Conservation (phyloP, 2,113 vertebrate species). For the Microtus ochrogaster region DNA sequence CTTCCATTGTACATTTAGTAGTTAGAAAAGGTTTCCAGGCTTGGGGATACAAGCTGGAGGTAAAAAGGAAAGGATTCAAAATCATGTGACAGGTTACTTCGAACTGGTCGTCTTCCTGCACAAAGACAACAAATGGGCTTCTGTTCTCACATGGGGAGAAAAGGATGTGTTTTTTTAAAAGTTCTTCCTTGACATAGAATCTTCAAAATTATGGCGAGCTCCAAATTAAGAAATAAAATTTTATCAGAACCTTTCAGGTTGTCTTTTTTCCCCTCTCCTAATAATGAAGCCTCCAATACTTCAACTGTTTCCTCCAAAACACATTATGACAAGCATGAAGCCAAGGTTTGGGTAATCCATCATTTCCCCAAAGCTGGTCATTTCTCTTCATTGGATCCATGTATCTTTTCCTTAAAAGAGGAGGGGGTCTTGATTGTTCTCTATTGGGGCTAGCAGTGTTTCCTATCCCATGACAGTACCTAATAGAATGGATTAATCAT, state of each 20-base stretch:
- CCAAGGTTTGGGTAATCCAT: background rate
- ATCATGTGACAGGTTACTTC: background rate
- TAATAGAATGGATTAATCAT: background rate
- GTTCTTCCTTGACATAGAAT: background rate
- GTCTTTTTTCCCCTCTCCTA: background rate
- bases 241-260: background rate
- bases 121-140: background rate
- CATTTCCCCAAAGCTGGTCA: background rate
- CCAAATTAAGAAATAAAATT: background rate
- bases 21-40: background rate
- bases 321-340: background rate
- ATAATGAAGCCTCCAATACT: background rate
- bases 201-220: background rate
- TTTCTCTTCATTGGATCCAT: background rate
- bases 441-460: background rate
- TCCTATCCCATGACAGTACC: background rate
- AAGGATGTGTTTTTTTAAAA: background rate
- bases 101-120: background rate
- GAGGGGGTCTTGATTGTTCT: background rate
- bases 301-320: background rate
- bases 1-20: background rate
- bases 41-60: background rate
- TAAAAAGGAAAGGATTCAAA: slow-evolving; percentile 17
- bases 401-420: background rate
- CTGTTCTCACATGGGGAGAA: background rate